These are phyloP conservation scores for Bolinopsis microptera DNA, from an alignment of 37 sponge, comb jelly and placozoan genomes.

Conservation along the genomic window DNA sequence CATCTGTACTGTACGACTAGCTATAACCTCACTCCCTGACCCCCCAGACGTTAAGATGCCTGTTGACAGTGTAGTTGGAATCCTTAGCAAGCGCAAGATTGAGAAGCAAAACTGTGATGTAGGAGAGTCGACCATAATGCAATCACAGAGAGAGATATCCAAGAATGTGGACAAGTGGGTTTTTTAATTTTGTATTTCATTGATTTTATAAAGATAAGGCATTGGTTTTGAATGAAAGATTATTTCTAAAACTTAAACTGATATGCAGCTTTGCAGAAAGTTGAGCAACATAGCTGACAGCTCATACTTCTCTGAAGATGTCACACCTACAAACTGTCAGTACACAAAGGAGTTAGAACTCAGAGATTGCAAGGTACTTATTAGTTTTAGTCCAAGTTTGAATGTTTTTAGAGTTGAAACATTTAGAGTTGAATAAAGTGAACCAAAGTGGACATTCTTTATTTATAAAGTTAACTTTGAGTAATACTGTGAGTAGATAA, in stretches of 20 bases:
- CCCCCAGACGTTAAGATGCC: neutral
- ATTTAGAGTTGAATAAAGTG: too few species aligned
- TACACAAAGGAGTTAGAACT: slow-evolving; percentile 23
- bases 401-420: too few species aligned
- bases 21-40: neutral
- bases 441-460: too few species aligned
- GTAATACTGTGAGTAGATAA: too few species aligned
- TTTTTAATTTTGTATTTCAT: neutral
- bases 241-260: too few species aligned
- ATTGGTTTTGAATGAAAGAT: too few species aligned
- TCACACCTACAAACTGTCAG: neutral
- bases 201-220: too few species aligned
- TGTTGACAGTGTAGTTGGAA: neutral
- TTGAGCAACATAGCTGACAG: neutral
- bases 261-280: too few species aligned
- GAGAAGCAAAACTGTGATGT: neutral
- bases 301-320: neutral
- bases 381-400: too few species aligned
- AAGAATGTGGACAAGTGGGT: neutral
- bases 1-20: neutral
- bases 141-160: neutral
- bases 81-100: neutral
- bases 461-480: too few species aligned
- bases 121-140: neutral
- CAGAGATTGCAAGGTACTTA: neutral